Base-by-base conservation (phyloP, 2,888 invertebrate genomes). In the Seladonia tumulorum region DNA sequence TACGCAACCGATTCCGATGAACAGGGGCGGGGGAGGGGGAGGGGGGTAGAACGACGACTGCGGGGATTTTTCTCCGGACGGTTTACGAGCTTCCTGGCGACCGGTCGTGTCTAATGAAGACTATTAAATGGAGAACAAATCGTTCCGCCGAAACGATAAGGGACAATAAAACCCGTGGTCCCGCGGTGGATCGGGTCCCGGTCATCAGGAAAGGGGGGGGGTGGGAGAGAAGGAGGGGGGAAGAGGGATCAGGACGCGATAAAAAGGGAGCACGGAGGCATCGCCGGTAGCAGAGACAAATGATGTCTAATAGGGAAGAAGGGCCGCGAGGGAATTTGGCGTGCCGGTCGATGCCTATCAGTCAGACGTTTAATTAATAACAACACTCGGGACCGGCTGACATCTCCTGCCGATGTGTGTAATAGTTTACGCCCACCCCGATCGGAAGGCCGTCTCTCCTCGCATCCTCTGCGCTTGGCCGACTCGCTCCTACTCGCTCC, bases 291-390 rank as follows among this genome's bases (percentile, higher is more conserved):
- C 92, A 91, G 92, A 93, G 94, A 94, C 94, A 94, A 94, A 94
- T 94, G 94, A 93, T 93, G 93, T 93, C 93, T 94, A 94, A 94
- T 94, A 93, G 93, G 92, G 92, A 92, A 91, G 92, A 91, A 92
- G 88, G 89, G 90, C 88, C 90, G 90, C 90, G 89, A 91, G 90
- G 88, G 90, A 90, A 92, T 92, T 92, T 85, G 91, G 90, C 90
- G 88, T 82, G 88, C 81, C 83, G 88, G 85, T 90, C 91, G 94
- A 94, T 94, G 93, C 92, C 94, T 94, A 94, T 94, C 94, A 91
- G 91, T 92, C 93, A 93, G 94, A 93, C 94, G 90, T 94, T 94
- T 94, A 94, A 94, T 94, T 94, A 94, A 94, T 94, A 94, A 94
- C 93, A 93, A 94, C 94, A 93, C 93, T 92, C 93, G 91, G 89